phyloP scores from a whole-genome alignment of 2,113 vertebrate genomes.

The Lepisosteus oculatus region DNA sequence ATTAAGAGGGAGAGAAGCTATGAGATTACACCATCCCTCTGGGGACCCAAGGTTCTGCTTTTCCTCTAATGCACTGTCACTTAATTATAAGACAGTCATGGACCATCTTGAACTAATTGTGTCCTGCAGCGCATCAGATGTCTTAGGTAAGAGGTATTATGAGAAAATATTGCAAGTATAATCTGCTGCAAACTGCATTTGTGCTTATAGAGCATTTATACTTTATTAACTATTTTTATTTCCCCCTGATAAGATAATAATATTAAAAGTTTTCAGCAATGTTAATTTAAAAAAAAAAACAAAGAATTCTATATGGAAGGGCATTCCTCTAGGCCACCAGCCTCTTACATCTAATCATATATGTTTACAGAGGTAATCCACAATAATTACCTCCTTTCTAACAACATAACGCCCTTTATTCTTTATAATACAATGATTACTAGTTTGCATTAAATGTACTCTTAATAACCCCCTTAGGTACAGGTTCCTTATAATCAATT shows the following conservation, averaged over 20 bases:
- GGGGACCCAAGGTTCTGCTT: background rate
- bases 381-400: no score
- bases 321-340: background rate
- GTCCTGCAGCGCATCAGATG: background rate
- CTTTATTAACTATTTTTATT: no score
- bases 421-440: no score
- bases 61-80: slow-evolving; percentile 13
- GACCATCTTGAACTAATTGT: slow-evolving; percentile 14
- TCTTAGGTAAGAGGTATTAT: slow-evolving; percentile 3
- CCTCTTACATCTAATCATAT: no score
- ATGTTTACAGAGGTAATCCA: no score
- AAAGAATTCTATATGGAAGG: background rate
- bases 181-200: slow-evolving; percentile 8
- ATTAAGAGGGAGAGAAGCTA: background rate
- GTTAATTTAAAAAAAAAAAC: no score
- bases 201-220: background rate
- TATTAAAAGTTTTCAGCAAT: no score
- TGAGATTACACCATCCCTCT: slow-evolving; percentile 11
- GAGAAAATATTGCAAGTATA: background rate
- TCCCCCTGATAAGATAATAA: no score
- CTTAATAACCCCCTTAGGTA: no score
- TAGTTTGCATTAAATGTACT: no score
- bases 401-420: no score
- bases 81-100: background rate
- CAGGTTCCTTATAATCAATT: no score